A percentile compares a stretch with the other conserved stretches of the same genome.
Conservation (phyloP, 2,888 invertebrate genomes). For the Meteorus cinctellus region DNA sequence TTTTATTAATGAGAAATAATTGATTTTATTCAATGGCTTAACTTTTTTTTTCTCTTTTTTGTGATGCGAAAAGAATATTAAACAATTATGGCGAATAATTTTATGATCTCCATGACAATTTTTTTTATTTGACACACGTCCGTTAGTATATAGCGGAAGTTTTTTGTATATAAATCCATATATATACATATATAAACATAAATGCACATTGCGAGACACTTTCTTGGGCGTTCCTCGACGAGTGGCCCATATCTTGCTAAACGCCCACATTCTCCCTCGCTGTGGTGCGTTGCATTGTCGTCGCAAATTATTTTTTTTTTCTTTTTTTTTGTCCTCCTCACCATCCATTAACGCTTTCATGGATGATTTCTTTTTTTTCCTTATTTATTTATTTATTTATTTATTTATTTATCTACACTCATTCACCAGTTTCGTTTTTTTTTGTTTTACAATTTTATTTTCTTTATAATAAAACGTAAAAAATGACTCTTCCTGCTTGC, state of each 20-base stretch:
- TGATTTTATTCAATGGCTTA: too few species aligned
- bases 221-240: constrained; percentile 52
- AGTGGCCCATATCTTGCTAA: constrained; percentile 66
- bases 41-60: too few species aligned
- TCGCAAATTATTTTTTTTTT: constrained; percentile 50
- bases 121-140: background rate
- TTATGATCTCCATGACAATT: background rate
- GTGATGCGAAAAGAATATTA: too few species aligned
- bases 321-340: constrained; percentile 59
- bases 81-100: too few species aligned
- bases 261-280: constrained; percentile 65
- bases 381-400: background rate
- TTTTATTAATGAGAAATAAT: too few species aligned
- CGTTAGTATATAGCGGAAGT: constrained; percentile 42
- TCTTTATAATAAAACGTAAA: too few species aligned
- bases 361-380: background rate
- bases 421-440: too few species aligned
- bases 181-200: background rate
- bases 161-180: constrained; percentile 42
- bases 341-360: constrained; percentile 65
- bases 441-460: background rate
- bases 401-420: background rate
- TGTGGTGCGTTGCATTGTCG: constrained; percentile 63
- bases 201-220: constrained; percentile 45
- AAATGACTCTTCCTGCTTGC: constrained; percentile 25